Percentiles rank a stretch among this genome's conserved stretches.
phyloP scores from a whole-genome alignment of 2,888 invertebrate genomes.

The Parnassius apollo region DNA sequence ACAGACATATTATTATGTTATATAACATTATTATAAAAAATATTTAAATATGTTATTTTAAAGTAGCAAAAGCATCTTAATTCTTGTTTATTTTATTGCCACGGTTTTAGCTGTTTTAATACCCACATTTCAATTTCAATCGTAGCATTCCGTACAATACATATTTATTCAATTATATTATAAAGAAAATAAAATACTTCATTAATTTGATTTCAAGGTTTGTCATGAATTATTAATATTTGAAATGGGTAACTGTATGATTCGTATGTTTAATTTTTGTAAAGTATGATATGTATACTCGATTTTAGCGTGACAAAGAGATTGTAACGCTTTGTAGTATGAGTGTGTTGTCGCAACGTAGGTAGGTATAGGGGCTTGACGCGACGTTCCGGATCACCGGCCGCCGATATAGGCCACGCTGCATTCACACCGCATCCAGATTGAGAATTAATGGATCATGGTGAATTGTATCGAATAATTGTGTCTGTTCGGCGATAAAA shows the following conservation, averaged over 20 bases:
- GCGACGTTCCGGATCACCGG: conserved; percentile 24
- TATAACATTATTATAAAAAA: too few relatives aligned
- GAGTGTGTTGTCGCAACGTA: conserved; percentile 17
- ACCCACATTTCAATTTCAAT: too few relatives aligned
- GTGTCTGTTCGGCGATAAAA: conserved; percentile 14
- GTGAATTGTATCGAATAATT: conserved; percentile 26
- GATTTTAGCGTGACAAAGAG: conserved; percentile 9
- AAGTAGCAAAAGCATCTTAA: too few relatives aligned
- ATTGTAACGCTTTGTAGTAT: conserved; percentile 6
- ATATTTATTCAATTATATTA: too few relatives aligned
- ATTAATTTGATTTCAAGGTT: too few relatives aligned
- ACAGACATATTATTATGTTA: too few relatives aligned
- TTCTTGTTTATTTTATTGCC: too few relatives aligned
- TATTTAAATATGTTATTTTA: too few relatives aligned
- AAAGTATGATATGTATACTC: conserved; percentile 3
- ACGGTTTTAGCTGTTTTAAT: too few relatives aligned
- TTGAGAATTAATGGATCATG: conserved; percentile 21
- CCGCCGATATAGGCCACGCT: conserved; percentile 24
- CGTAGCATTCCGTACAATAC: too few relatives aligned
- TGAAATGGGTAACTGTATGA: not conserved
- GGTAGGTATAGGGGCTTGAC: conserved; percentile 1
- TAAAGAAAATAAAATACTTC: too few relatives aligned
- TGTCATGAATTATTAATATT: too few relatives aligned
- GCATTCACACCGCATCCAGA: conserved; percentile 26
- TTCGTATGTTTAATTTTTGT: not conserved